Evolutionary conservation across 2,888 invertebrate species (phyloP).

Genomic region (Polia nebulosa): DNA sequence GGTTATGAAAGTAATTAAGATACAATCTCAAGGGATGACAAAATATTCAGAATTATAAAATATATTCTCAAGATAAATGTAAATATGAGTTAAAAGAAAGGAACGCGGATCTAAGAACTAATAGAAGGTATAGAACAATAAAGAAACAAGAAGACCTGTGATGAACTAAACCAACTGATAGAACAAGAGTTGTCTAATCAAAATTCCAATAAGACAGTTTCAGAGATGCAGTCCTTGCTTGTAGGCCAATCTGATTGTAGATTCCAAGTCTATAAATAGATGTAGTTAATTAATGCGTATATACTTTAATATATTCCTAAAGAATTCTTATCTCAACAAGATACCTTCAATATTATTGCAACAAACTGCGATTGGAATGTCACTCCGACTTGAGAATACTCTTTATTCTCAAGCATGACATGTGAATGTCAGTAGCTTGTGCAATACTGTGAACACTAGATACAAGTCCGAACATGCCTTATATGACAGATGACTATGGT

Average conservation of each 20-base stretch:
- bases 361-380: constrained; percentile 44
- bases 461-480: constrained; percentile 29
- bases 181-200: neutral
- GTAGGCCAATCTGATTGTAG: neutral
- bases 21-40: too few relatives aligned
- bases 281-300: neutral
- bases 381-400: constrained; percentile 29
- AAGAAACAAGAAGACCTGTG: neutral
- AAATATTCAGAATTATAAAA: too few relatives aligned
- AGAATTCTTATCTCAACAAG: constrained; percentile 6
- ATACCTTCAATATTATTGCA: constrained; percentile 17
- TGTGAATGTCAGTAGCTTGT: constrained; percentile 48
- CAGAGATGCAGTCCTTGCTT: neutral
- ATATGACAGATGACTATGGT: constrained; percentile 35
- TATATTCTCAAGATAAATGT: neutral
- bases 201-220: neutral
- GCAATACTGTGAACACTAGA: constrained; percentile 36
- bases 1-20: too few relatives aligned
- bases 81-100: neutral
- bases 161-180: neutral
- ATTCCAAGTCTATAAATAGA: neutral
- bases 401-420: constrained; percentile 33
- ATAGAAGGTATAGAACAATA: neutral
- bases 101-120: neutral
- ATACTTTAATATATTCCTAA: neutral